Evolutionary conservation across 2,113 vertebrate species (phyloP).

Genomic region (Lipophrys pholis): DNA sequence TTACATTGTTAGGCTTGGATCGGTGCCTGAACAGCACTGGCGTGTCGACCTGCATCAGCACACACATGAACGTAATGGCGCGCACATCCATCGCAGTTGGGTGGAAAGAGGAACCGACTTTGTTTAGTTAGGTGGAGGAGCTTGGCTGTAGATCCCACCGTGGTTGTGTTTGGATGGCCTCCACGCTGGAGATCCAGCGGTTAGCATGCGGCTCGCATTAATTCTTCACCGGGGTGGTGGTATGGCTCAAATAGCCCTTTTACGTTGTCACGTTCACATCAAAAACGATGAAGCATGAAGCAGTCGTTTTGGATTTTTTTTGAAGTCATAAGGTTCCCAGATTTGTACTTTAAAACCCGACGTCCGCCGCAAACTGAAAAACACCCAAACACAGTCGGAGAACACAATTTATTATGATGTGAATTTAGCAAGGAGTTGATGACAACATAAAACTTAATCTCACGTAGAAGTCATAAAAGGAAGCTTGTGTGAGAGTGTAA

Average conservation of each 20-base stretch:
- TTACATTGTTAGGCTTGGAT: constrained; percentile 75
- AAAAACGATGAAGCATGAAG: constrained; percentile 47
- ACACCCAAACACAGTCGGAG: constrained; percentile 9
- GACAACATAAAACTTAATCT: constrained; percentile 49
- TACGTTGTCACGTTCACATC: constrained; percentile 46
- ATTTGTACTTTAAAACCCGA: constrained; percentile 21
- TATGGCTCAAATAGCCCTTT: constrained; percentile 34
- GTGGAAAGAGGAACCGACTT: constrained; percentile 46
- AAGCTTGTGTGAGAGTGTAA: constrained; percentile 45
- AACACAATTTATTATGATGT: constrained; percentile 19
- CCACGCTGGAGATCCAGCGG: constrained; percentile 57
- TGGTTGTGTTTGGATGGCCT: constrained; percentile 71
- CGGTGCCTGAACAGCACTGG: constrained; percentile 47
- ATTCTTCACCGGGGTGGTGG: constrained; percentile 34
- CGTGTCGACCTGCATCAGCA: constrained; percentile 25
- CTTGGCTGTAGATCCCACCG: constrained; percentile 45
- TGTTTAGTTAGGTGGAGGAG: constrained; percentile 67
- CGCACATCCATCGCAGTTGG: constrained; percentile 3
- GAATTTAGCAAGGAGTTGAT: constrained; percentile 18
- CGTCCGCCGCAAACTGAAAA: constrained; percentile 29
- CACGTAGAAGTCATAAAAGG: constrained; percentile 35
- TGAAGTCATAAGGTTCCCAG: constrained; percentile 15
- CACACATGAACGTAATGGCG: neutral
- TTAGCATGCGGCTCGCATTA: constrained; percentile 56
- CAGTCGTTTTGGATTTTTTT: constrained; percentile 20